Base-by-base conservation (phyloP, 2,113 vertebrate species). In the Nannospalax galili region DNA sequence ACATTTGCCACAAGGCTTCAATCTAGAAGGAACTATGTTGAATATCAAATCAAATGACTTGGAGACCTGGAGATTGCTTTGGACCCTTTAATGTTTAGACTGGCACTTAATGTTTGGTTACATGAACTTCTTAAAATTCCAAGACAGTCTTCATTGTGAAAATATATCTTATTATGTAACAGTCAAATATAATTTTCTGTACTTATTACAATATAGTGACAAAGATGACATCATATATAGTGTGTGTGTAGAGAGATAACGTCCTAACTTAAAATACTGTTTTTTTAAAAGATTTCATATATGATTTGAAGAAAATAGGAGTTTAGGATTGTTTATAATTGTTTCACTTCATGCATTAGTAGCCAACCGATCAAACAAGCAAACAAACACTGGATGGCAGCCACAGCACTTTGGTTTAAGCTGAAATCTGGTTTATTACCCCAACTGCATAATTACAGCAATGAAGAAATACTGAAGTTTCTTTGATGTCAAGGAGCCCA, bases 381-480 rank as follows among this genome's bases (percentile, higher is more conserved):
- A 62, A 62, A 17, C 60, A 16, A 62, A 62, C 22, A 62, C 15
- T 15, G 3, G 22, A 91, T 37, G 60, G 77, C 45, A 93, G 62
- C 85, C 79, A n/a, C n/a, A 74, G 86, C 45, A 87, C 26, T 92
- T 88, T 84, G 28, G 40, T 92, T 60, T 75, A 69, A 75, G 56
- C 74, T 94, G 64, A 82, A 84, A 42, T 90, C 84, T 93, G 77
- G 67, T 82, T 96, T 67, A 96, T 93, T 96, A 95, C 95, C 88
- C 88, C 92, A 81, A 85, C 35, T 90, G 88, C 75, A 45, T 94
- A 93, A 94, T 93, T 92, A 88, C 67, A 92, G 88, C 80, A 56
- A 26, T 42, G 82, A 95, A 95, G 91, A 94, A 93, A 96, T 65
- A 79, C 30, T 60, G 37, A 88, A 35, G 37, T 90, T 89, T 91